Evolutionary conservation across 2,888 invertebrate species (phyloP).

Genomic region (Fragum sueziense): DNA sequence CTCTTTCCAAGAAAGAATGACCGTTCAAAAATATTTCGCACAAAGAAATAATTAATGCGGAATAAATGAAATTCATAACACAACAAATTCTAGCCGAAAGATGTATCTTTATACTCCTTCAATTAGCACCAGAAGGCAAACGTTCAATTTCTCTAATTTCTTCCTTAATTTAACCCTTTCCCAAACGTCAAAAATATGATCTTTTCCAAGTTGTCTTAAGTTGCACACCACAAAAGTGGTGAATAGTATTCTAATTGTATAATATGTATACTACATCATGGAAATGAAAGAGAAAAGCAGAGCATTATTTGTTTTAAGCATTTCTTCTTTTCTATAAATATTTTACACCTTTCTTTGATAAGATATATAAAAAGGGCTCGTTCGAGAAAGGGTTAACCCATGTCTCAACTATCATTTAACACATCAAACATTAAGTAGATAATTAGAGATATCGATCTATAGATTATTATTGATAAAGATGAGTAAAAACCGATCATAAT

Average conservation of each 20-base stretch:
- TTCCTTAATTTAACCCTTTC: background rate
- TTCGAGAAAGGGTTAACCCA: background rate
- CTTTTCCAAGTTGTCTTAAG: too few species aligned
- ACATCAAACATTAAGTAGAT: slow-evolving; percentile 16
- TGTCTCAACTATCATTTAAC: background rate
- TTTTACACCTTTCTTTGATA: background rate
- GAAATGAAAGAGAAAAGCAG: too few species aligned
- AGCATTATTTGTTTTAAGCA: background rate
- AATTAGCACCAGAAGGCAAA: background rate
- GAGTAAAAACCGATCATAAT: background rate
- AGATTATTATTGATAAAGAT: background rate
- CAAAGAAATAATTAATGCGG: too few species aligned
- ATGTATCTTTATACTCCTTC: too few species aligned
- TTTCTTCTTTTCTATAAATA: background rate
- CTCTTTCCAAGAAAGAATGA: too few species aligned
- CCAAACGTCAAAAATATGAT: too few species aligned
- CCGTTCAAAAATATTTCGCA: too few species aligned
- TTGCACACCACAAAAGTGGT: too few species aligned
- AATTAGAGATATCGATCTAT: background rate
- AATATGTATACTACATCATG: too few species aligned
- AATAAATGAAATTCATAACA: too few species aligned
- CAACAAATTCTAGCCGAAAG: too few species aligned
- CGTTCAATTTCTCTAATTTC: background rate
- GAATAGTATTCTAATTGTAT: too few species aligned
- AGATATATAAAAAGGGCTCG: background rate